Base-by-base conservation (phyloP, 2,888 invertebrate genomes). In the Xylocampa areola region DNA sequence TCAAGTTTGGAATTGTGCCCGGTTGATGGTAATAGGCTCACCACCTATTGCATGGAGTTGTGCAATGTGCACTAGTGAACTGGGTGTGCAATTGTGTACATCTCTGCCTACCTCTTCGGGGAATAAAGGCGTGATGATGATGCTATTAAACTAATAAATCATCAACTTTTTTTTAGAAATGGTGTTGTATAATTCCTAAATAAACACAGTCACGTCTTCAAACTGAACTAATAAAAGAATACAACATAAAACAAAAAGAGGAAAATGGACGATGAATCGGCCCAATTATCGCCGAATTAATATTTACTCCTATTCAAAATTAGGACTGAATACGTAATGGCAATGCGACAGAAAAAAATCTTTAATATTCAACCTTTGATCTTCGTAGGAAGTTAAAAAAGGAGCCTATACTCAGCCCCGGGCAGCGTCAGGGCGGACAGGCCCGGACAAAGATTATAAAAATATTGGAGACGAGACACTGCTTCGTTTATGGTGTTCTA, bases 361-460 rank as follows among this genome's bases (percentile, higher is more conserved):
- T 66, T 67, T 65, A 74, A 72, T 67, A 64, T 76, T 72, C 67
- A 65, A 53, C 68, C 74, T 79, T 79, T 79, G 74, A 79, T 76
- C 76, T 73, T 52, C 40, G 49, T 52, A 58, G 62, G 52, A 70
- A 73, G 76, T 73, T 63, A 61, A 76, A 74, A 76, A 69, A 61
- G 62, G n/a, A 41, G 32, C 55, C 50, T 43, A 69, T 63, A 66
- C 57, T 67, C 55, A 19, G 53, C 71, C 64, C 27, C 39, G 29
- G 71, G 71, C 63, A 29, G 47, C 44, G 21, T 30, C 16, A 29
- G 19, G 32, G 14, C 6, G 23, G 35, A 29, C 16, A 50, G 40
- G 2, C 14, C 13, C 2, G 13, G 8, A 0, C 55, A 41, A 8
- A 41, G 69, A 66, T 8, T 30, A 36, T n/a, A 13, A 2, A 54